Base-by-base conservation (phyloP, 2,888 invertebrate species). In the Tenthredo distinguenda region DNA sequence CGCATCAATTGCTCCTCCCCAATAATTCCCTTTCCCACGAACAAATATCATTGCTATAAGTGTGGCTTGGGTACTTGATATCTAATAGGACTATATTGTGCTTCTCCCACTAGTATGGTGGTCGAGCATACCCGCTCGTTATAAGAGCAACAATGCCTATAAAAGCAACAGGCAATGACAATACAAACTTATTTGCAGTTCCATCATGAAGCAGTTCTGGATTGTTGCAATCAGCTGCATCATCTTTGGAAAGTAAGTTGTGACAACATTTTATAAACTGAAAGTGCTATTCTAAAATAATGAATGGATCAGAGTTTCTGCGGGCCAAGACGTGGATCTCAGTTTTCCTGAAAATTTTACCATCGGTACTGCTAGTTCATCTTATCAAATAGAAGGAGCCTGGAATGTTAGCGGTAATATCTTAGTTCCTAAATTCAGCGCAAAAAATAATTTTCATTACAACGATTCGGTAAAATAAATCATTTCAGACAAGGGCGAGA, bases 301-400 rank as follows among this genome's bases (percentile, higher is more conserved):
- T 18, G 2, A 71, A 34, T 34, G 10, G 21, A 15, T 37, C 37
- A 71, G 34, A 37, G 15, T 18, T 15, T 37, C 37, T 37, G 2
- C 4, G 6, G 18, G n/a, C 7, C 34, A 37, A 31, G 34, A 34
- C 10, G 55, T 79, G 31, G 4, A 34, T 50, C 31, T 50, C 34
- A 79, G 26, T 37, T 90, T 91, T 86, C 91, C 91, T 0, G 26
- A 85, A 26, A 86, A 87, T 84, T 90, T 91, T 85, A 15, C 88
- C 47, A 72, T 91, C 15, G 91, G 91, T 31, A 86, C 87, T 7
- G 87, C 94, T 0, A 92, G 21, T n/a, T 55, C 85, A 7, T 12
- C 95, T 79, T 94, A 94, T 87, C 95, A 96, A 93, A 95, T 95
- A 65, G 95, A 95, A 93, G 95, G 95, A 86, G 95, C 94, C 2